Conservation (phyloP, 1,140 invertebrate species). For the Scylla paramamosain region DNA sequence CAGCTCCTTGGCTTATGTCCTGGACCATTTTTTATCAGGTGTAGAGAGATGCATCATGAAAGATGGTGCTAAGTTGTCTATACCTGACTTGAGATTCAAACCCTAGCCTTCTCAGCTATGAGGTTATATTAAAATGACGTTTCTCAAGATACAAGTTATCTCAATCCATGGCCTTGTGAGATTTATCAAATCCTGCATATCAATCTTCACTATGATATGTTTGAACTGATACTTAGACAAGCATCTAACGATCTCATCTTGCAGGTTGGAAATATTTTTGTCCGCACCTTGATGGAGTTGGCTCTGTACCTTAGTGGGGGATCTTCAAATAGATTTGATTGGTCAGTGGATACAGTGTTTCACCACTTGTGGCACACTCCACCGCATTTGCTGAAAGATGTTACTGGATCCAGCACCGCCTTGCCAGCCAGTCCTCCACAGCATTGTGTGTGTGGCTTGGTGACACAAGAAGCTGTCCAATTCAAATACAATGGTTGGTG, state of each 20-base stretch:
- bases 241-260: neutral
- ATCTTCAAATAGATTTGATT: slow-evolving; percentile 60
- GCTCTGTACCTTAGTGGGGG: slow-evolving; percentile 59
- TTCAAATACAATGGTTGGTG: slow-evolving; percentile 42
- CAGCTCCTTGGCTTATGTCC: too few relatives aligned
- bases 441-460: slow-evolving; percentile 63
- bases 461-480: slow-evolving; percentile 32
- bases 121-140: too few relatives aligned
- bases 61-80: too few relatives aligned
- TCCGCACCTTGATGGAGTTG: slow-evolving; percentile 62
- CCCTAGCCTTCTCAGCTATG: too few relatives aligned
- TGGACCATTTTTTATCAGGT: too few relatives aligned
- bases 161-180: too few relatives aligned
- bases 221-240: too few relatives aligned
- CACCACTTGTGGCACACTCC: slow-evolving; percentile 69
- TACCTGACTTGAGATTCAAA: too few relatives aligned
- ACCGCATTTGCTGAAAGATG: neutral
- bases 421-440: neutral
- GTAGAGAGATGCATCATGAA: too few relatives aligned
- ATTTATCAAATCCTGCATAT: too few relatives aligned
- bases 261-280: slow-evolving; percentile 54
- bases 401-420: neutral
- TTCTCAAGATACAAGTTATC: too few relatives aligned
- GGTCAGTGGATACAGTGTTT: slow-evolving; percentile 65
- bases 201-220: too few relatives aligned